phyloP scores from a whole-genome alignment of 2,113 vertebrate species.

The Rafetus swinhoei region DNA sequence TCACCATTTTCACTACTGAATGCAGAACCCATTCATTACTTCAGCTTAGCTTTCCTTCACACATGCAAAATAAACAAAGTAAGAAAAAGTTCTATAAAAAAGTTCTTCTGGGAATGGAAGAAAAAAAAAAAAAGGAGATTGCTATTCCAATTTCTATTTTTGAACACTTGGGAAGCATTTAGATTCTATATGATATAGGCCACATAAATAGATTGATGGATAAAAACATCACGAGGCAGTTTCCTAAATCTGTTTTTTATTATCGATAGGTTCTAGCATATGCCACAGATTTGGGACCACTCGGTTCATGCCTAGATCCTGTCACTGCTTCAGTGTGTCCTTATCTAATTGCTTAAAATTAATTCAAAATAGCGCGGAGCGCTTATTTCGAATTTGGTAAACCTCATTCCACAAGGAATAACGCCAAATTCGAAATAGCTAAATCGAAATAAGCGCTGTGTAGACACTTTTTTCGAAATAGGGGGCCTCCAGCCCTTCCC shows the following conservation, averaged over 20 bases:
- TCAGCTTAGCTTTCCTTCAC: background rate
- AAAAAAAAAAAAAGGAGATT: constrained; percentile 24
- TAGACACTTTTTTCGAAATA: no score
- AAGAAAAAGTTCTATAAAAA: background rate
- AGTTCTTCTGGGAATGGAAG: constrained; percentile 47
- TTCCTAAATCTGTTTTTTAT: constrained; percentile 9
- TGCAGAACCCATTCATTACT: constrained; percentile 11
- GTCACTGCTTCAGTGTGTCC: background rate
- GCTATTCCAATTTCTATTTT: constrained; percentile 67
- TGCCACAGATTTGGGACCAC: background rate
- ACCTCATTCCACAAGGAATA: no score
- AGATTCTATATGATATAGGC: background rate
- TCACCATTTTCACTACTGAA: background rate
- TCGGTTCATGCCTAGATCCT: background rate
- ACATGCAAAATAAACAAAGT: constrained; percentile 34
- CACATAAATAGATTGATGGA: constrained; percentile 28
- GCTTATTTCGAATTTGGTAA: no score
- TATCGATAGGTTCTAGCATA: constrained; percentile 2
- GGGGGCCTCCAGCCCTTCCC: no score
- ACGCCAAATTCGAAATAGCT: no score
- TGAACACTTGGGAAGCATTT: constrained; percentile 57
- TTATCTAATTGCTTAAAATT: background rate
- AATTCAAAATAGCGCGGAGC: no score
- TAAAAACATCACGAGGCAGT: background rate
- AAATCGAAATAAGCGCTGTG: no score